phyloP scores from a whole-genome alignment of 1,140 invertebrate genomes.

The Metopolophium dirhodum region DNA sequence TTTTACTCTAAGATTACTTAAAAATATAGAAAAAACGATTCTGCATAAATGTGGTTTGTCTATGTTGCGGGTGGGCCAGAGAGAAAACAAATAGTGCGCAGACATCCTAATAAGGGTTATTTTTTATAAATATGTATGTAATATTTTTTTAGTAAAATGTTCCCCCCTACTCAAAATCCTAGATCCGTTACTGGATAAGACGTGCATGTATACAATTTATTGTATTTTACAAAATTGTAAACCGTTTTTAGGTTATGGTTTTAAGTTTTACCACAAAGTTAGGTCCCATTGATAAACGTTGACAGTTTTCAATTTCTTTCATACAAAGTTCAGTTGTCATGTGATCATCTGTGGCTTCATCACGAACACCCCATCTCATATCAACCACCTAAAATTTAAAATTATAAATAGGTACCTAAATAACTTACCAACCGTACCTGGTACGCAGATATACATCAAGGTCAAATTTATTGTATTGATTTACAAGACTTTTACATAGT shows the following conservation, averaged over 20 bases:
- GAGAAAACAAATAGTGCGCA: too few relatives aligned
- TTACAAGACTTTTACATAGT: background rate
- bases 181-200: too few relatives aligned
- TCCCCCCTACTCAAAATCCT: too few relatives aligned
- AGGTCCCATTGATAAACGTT: slow-evolving; percentile 94
- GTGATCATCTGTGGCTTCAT: slow-evolving; percentile 98
- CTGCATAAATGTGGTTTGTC: too few relatives aligned
- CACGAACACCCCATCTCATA: slow-evolving; percentile 96
- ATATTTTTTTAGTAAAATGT: too few relatives aligned
- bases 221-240: background rate
- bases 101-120: too few relatives aligned
- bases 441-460: slow-evolving; percentile 23
- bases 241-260: background rate
- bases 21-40: too few relatives aligned
- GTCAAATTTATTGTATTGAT: slow-evolving; percentile 39
- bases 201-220: too few relatives aligned
- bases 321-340: slow-evolving; percentile 98
- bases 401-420: slow-evolving; percentile 37
- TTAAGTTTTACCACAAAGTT: slow-evolving; percentile 83
- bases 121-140: too few relatives aligned
- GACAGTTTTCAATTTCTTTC: slow-evolving; percentile 97
- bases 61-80: too few relatives aligned
- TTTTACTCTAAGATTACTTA: too few relatives aligned
- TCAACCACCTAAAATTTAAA: slow-evolving; percentile 82
- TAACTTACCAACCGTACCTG: background rate